phyloP scores from a whole-genome alignment of 2,888 invertebrate species.

The Mamestra brassicae region DNA sequence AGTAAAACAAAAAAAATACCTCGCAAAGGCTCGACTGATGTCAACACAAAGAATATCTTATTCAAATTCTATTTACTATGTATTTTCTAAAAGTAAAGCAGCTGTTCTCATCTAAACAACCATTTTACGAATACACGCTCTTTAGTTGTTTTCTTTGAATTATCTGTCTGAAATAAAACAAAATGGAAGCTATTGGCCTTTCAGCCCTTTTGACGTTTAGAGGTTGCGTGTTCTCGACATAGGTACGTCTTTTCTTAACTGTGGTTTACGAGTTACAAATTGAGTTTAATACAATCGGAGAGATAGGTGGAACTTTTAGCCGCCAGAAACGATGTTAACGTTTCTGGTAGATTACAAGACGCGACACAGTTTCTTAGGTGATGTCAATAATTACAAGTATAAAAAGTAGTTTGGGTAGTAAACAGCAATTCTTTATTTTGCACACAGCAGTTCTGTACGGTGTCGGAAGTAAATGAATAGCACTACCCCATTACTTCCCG shows the following conservation, averaged over 20 bases:
- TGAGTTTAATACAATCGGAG: slow-evolving; percentile 36
- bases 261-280: slow-evolving; percentile 40
- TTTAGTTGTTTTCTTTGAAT: slow-evolving; percentile 50
- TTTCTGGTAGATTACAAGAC: neutral
- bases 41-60: slow-evolving; percentile 35
- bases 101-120: slow-evolving; percentile 33
- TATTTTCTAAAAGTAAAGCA: slow-evolving; percentile 41
- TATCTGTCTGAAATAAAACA: slow-evolving; percentile 43
- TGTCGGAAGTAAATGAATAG: no score
- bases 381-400: no score
- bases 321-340: neutral
- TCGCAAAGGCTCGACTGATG: slow-evolving; percentile 8
- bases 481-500: no score
- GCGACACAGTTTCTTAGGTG: neutral
- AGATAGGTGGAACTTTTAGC: neutral
- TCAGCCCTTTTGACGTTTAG: slow-evolving; percentile 25
- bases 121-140: slow-evolving; percentile 13
- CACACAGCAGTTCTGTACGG: no score
- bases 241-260: slow-evolving; percentile 26
- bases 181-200: slow-evolving; percentile 41
- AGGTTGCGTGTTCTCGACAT: slow-evolving; percentile 28
- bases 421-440: no score
- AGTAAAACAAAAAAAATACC: slow-evolving; percentile 8
- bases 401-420: no score
- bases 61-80: slow-evolving; percentile 44